A percentile compares a stretch with the other conserved stretches of the same genome.
Evolutionary conservation across 2,797 vertebrate genomes (phyloP).

Genomic region (Phoeniculus purpureus): DNA sequence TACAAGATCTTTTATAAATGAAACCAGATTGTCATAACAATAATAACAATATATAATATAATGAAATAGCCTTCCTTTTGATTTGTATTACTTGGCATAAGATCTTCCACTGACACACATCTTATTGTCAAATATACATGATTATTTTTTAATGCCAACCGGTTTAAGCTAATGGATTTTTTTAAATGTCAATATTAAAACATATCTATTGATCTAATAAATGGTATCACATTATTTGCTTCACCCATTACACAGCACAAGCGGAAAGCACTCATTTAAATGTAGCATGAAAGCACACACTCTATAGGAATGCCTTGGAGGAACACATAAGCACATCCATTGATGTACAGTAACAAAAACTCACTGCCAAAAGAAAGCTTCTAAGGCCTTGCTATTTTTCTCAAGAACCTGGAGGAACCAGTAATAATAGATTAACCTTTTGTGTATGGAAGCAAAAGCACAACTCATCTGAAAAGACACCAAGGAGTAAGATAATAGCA

Average conservation of each 20-base stretch:
- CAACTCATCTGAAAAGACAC: not conserved
- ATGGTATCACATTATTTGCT: not conserved
- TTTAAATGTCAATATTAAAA: constrained; percentile 22
- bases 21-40: not conserved
- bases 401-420: not conserved
- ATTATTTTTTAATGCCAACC: not conserved
- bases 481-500: not conserved
- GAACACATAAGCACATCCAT: not conserved
- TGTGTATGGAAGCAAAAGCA: not conserved
- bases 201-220: constrained; percentile 9
- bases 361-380: not conserved
- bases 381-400: not conserved
- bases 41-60: not conserved
- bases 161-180: constrained; percentile 33
- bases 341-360: not conserved
- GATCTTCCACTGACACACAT: not conserved
- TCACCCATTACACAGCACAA: not conserved
- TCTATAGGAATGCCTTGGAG: not conserved
- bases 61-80: not conserved
- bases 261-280: not conserved
- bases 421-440: not conserved
- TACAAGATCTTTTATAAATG: not conserved
- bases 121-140: not conserved
- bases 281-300: not conserved
- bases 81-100: not conserved